Evolutionary conservation across 2,888 invertebrate species (phyloP).

Genomic region (Sabatieria punctata): DNA sequence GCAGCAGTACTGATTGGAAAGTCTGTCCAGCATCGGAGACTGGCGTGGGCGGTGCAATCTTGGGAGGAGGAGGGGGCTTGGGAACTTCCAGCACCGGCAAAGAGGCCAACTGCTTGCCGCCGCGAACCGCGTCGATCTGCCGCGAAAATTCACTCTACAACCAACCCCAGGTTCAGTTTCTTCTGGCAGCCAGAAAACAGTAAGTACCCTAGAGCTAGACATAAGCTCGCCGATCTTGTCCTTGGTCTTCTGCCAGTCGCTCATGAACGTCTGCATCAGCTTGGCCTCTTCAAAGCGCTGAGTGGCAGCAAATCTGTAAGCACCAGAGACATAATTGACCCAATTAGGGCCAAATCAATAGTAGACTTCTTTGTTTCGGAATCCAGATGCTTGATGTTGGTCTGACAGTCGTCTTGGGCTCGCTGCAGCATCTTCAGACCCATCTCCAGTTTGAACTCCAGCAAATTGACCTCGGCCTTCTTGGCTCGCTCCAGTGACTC

Average conservation of each 20-base stretch:
- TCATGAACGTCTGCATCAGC: slow-evolving; percentile 2
- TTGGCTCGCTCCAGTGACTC: slow-evolving; percentile 19
- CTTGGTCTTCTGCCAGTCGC: slow-evolving; percentile 13
- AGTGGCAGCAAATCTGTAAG: background rate
- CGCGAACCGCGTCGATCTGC: slow-evolving; percentile 18
- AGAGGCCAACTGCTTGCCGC: slow-evolving; percentile 18
- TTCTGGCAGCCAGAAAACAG: no score
- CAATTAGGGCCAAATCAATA: background rate
- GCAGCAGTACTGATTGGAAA: no score
- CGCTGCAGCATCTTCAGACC: slow-evolving; percentile 19
- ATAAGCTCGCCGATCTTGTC: slow-evolving; percentile 16
- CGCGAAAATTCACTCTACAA: slow-evolving; percentile 13
- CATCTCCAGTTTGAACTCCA: slow-evolving; percentile 20
- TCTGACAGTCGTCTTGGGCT: slow-evolving; percentile 19
- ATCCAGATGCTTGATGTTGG: slow-evolving; percentile 12
- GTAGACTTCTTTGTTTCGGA: slow-evolving; percentile 5
- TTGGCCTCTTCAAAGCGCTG: background rate
- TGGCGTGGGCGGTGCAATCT: slow-evolving; percentile 7
- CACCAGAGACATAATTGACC: background rate
- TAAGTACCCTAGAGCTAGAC: no score
- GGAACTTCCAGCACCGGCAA: slow-evolving; percentile 18
- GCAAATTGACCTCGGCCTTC: slow-evolving; percentile 17
- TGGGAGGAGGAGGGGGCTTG: slow-evolving; percentile 17
- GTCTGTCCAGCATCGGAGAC: no score
- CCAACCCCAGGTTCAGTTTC: no score